Base-by-base conservation (phyloP, 1,140 invertebrate genomes). In the Diploscapter pachys region DNA sequence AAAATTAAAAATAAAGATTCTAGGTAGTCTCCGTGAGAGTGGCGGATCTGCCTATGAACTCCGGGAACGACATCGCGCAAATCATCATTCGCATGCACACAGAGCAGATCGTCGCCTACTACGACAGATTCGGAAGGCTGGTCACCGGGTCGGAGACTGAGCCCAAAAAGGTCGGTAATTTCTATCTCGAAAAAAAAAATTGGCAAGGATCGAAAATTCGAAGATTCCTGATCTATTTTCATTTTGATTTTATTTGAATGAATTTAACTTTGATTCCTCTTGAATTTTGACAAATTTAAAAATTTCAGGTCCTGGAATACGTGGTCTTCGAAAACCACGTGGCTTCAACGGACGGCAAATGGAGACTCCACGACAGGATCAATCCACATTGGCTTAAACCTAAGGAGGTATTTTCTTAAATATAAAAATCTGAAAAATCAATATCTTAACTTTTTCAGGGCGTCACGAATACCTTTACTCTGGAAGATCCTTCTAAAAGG, bases 271-370 rank as follows among this genome's bases (percentile, higher is more conserved):
- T 31, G 31, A 31, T 31, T 1, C 31, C 31, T 1, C 31, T 31
- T 31, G 31, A 31, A 31, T 31, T 31, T 31, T 31, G 31, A 31
- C 31, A 31, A 31, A 31, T 31, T 31, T 0, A 31, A 31, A 31
- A 31, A 31, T 1, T 31, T 31, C 31, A 31, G 31, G 31, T 90
- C 2, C 85, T 96, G 9, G 95, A 98, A 86, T 98, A 96, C 87
- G 91, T 97, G 3, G 94, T 98, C 0, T 96, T 96, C 87, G 95
- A 99, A 87, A 98, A 95, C 84, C 93, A 97, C 84, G 87, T 99
- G 8, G 89, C 93, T 1, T 92, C 95, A 84, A 83, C 91, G 62
- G 95, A 98, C 85, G 95, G 96, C 13, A 84, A 82, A 11, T 99
- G 97, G 97, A 89, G 95, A 74, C 86, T 99, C 51, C 96, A 99